phyloP scores from a whole-genome alignment of 1,140 invertebrate genomes.

The Sitobion miscanthi region DNA sequence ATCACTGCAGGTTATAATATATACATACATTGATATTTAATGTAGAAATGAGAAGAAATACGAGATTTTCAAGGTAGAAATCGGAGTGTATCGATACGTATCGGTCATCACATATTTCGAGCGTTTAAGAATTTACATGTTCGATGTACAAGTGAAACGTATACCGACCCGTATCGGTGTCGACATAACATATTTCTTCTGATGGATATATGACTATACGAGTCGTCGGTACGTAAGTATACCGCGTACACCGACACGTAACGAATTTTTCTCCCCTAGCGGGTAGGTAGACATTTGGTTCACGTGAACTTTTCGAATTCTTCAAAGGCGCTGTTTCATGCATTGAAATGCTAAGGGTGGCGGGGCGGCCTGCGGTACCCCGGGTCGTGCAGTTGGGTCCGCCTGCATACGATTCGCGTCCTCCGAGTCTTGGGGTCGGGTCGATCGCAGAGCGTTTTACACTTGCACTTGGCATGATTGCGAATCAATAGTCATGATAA shows the following conservation, averaged over 20 bases:
- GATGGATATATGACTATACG: neutral
- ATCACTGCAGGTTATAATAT: too few relatives aligned
- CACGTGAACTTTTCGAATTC: too few relatives aligned
- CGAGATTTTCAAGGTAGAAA: too few relatives aligned
- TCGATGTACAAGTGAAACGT: neutral
- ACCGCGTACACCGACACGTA: neutral
- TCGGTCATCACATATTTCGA: neutral
- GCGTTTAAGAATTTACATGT: neutral
- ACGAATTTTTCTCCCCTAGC: neutral
- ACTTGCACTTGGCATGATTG: neutral
- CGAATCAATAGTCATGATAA: neutral
- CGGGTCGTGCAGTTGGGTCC: neutral
- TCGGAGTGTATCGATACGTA: neutral
- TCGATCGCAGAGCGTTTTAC: neutral
- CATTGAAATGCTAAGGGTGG: too few relatives aligned
- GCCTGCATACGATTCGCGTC: too few relatives aligned
- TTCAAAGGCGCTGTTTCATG: too few relatives aligned
- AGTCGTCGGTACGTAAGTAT: neutral
- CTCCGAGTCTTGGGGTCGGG: neutral
- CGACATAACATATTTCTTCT: too few relatives aligned
- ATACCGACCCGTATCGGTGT: too few relatives aligned
- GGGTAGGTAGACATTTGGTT: neutral
- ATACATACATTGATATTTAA: too few relatives aligned
- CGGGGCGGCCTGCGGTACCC: too few relatives aligned
- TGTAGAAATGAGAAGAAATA: too few relatives aligned